Conservation (phyloP, 2,113 vertebrate genomes). For the Papio anubis region DNA sequence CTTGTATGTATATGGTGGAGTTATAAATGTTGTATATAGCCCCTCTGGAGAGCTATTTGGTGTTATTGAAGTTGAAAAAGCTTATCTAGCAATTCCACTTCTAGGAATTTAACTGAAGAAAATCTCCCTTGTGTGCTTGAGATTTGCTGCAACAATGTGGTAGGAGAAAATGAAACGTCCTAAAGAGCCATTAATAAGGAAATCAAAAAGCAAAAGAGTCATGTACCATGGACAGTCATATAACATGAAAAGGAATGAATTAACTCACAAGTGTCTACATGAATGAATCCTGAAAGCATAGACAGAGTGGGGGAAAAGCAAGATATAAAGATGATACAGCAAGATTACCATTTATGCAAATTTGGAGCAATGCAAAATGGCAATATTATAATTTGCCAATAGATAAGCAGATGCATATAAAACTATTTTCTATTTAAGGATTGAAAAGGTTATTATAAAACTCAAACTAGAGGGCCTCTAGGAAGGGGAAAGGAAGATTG, state of each 20-base stretch:
- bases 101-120: neutral
- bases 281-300: neutral
- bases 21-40: neutral
- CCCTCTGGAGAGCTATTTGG: neutral
- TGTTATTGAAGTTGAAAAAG: neutral
- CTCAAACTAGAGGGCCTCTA: neutral
- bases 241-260: neutral
- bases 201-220: neutral
- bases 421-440: neutral
- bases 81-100: neutral
- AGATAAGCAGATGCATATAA: neutral
- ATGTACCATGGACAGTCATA: neutral
- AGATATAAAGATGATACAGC: neutral
- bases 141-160: neutral
- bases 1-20: rapidly evolving
- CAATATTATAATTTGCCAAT: neutral
- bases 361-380: neutral
- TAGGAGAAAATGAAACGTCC: neutral
- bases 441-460: neutral
- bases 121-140: neutral
- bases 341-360: neutral
- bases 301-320: neutral
- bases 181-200: neutral
- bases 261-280: neutral
- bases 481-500: neutral